Evolutionary conservation across 2,797 vertebrate genomes (phyloP).

Genomic region (Enteromius radiatus): DNA sequence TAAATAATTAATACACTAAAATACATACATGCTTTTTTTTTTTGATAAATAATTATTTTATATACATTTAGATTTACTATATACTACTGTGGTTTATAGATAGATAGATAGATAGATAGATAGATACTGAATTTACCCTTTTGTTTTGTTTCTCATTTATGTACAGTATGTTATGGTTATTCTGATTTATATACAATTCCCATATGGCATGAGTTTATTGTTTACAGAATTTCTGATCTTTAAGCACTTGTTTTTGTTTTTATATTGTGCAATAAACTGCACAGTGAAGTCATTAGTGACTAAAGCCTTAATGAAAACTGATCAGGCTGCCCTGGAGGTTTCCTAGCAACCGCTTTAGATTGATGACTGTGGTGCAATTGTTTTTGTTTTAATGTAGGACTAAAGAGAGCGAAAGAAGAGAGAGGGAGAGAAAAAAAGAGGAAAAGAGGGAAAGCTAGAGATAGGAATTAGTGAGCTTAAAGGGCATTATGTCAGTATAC

Average conservation of each 20-base stretch:
- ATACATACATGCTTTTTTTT: background rate
- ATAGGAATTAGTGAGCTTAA: constrained; percentile 84
- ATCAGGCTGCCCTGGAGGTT: constrained; percentile 71
- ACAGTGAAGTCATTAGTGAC: constrained; percentile 74
- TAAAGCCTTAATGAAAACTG: constrained; percentile 75
- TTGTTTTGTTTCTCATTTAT: background rate
- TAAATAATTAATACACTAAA: background rate
- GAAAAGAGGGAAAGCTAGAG: constrained; percentile 70
- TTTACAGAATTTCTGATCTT: constrained; percentile 41
- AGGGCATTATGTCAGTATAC: constrained; percentile 85
- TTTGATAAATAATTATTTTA: background rate
- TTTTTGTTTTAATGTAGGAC: constrained; percentile 66
- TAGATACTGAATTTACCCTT: background rate
- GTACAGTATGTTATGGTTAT: background rate
- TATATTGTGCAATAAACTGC: constrained; percentile 69
- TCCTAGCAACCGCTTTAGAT: constrained; percentile 76
- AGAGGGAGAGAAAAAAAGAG: constrained; percentile 53
- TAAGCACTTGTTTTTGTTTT: constrained; percentile 42
- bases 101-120: background rate
- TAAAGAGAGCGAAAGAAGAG: constrained; percentile 53
- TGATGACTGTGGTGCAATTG: constrained; percentile 66
- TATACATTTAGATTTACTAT: background rate
- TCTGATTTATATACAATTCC: background rate
- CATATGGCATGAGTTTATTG: background rate
- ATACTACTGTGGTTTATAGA: too few species aligned